A percentile compares a stretch with the other conserved stretches of the same genome.
phyloP scores from a whole-genome alignment of 2,113 vertebrate species.

The Festucalex cinctus region DNA sequence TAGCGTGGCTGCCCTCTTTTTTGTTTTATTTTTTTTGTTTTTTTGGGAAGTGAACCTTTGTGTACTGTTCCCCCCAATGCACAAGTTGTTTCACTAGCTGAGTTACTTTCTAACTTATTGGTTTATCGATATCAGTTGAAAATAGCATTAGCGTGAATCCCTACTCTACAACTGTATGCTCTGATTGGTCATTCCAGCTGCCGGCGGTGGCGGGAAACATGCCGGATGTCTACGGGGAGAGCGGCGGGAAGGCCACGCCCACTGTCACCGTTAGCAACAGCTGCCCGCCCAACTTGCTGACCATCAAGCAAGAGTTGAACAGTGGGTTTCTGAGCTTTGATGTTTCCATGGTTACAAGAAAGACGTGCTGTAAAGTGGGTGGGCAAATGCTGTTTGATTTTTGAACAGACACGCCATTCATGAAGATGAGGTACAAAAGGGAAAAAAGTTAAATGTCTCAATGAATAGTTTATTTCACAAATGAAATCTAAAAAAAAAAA shows the following conservation, averaged over 20 bases:
- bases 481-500: not conserved
- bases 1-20: too few species aligned
- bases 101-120: too few species aligned
- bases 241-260: constrained; percentile 71
- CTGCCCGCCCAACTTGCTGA: constrained; percentile 84
- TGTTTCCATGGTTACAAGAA: not conserved
- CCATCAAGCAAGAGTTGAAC: constrained; percentile 82
- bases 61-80: too few species aligned
- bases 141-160: too few species aligned
- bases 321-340: constrained; percentile 53
- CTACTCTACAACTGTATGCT: not conserved
- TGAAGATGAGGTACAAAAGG: not conserved
- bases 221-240: constrained; percentile 78
- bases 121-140: too few species aligned
- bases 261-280: constrained; percentile 83
- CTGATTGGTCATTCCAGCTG: constrained; percentile 26
- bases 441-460: too few species aligned
- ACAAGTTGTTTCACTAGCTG: too few species aligned
- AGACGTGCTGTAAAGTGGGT: too few species aligned
- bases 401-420: constrained; percentile 10
- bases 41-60: too few species aligned
- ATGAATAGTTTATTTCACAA: not conserved
- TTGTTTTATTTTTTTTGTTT: too few species aligned
- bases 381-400: not conserved
- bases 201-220: constrained; percentile 78